phyloP scores from a whole-genome alignment of 1,140 invertebrate genomes.

The Piezodorus guildinii region DNA sequence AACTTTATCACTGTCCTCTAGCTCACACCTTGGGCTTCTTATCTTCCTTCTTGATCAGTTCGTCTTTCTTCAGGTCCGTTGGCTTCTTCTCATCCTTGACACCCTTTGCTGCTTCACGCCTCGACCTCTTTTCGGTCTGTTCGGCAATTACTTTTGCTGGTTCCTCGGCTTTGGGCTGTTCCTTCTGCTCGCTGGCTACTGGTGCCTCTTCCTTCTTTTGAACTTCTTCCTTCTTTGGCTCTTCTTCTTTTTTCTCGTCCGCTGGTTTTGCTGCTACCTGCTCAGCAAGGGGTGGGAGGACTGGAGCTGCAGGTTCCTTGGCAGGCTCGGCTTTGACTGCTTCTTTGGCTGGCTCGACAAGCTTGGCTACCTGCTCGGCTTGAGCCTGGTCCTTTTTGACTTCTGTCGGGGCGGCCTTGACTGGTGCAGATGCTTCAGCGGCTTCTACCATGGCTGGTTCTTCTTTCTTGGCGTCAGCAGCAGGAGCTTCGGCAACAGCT shows the following conservation, averaged over 20 bases:
- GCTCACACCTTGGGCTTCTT: slow-evolving; percentile 18
- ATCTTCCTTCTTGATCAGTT: slow-evolving; percentile 13
- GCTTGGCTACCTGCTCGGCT: background rate
- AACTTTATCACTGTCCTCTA: background rate
- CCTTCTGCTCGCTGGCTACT: slow-evolving; percentile 19
- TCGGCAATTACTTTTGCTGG: background rate
- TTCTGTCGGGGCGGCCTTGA: background rate
- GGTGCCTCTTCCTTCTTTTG: slow-evolving; percentile 22
- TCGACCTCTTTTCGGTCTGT: slow-evolving; percentile 11
- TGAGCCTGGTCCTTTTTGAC: slow-evolving; percentile 14
- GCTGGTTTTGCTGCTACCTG: background rate
- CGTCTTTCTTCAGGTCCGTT: slow-evolving; percentile 15
- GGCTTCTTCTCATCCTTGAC: slow-evolving; percentile 21
- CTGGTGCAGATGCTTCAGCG: background rate
- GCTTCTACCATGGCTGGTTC: slow-evolving; percentile 11
- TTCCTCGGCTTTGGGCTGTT: slow-evolving; percentile 6
- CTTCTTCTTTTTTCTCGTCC: slow-evolving; percentile 23
- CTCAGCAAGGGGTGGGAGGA: background rate
- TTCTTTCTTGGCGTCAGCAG: slow-evolving; percentile 11
- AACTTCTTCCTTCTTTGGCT: no score
- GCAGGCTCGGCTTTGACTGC: slow-evolving; percentile 15
- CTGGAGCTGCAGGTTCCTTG: slow-evolving; percentile 23
- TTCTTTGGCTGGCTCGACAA: slow-evolving; percentile 3
- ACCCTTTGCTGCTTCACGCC: slow-evolving; percentile 17
- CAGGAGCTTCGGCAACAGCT: background rate